Evolutionary conservation across 2,888 invertebrate species (phyloP).

Genomic region (Branchipolynoe longqiensis): DNA sequence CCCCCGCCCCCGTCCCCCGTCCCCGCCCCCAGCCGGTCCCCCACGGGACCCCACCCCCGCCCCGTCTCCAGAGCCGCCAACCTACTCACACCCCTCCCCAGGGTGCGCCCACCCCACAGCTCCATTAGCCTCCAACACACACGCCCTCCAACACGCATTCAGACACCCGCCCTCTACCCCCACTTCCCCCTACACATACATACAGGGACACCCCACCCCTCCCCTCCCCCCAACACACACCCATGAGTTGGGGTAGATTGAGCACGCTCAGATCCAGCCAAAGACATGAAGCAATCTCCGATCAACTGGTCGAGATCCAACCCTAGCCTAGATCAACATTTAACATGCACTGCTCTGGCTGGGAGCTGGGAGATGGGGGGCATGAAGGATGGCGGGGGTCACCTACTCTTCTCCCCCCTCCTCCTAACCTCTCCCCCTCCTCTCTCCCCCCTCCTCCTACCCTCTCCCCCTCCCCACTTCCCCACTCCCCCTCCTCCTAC

Average conservation of each 20-base stretch:
- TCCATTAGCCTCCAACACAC: neutral
- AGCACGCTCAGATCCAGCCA: neutral
- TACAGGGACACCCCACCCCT: no score
- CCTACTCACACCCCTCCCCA: neutral
- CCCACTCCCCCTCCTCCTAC: neutral
- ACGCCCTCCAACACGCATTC: neutral
- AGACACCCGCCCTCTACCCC: neutral
- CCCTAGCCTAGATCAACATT: conserved; percentile 38
- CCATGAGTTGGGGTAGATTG: no score
- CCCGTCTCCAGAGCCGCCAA: no score
- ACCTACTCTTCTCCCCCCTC: neutral
- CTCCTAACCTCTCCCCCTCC: neutral
- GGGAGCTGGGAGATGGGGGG: neutral
- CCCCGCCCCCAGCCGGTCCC: no score
- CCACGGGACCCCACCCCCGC: no score
- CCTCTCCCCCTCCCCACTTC: neutral
- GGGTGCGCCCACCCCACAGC: neutral
- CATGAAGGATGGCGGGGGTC: neutral
- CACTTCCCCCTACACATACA: neutral
- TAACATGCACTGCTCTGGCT: neutral
- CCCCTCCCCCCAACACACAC: no score
- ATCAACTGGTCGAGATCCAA: conserved; percentile 30
- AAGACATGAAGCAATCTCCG: conserved; percentile 8
- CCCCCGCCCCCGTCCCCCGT: no score
- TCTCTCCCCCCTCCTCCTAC: neutral